Base-by-base conservation (phyloP, 2,888 invertebrate genomes). In the Chrysina gloriosa region DNA sequence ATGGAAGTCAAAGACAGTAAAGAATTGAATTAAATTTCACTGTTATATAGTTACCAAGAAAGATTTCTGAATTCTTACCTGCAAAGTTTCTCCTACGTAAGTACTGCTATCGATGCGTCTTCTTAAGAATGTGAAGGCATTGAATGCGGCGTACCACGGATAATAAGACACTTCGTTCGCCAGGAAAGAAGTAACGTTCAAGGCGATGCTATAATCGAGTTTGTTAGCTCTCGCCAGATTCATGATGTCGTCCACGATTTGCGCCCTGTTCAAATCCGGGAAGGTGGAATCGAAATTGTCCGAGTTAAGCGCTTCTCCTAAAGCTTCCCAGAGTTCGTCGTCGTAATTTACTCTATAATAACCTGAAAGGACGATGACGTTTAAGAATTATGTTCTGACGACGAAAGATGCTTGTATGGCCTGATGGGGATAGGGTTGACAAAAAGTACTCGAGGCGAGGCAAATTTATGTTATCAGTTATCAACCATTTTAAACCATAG, bases 221-320 rank as follows among this genome's bases (percentile, higher is more conserved):
- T 86, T 74, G 1, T 88, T 88, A n/a, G 89, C 86, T 52, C 90
- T 86, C n/a, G 92, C 93, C 66, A 92, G 85, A 81, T 90, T 90
- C 73, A 92, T 85, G 1, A 91, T 86, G 80, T 97, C 97, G 76
- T 96, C 92, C 7, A 96, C 87, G 21, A 92, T 85, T 85, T 88
- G 93, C 2, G 93, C 94, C 74, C 91, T 86, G 80, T 93, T 93
- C 7, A 89, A 80, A 7, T 6, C 45, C 45, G 87, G 86, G 71
- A 90, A 86, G 58, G 94, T 90, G 0, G 65, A 78, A 0, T 72
- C 69, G 29, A 86, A 85, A 14, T 82, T 71, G 21, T 84, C 82
- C 1, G 77, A 78, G n/a, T 83, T 81, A 0, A 88, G 86, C 52
- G 81, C 80, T 0, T 78, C 76, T 73, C 11, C 29, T 5, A 74